Base-by-base conservation (phyloP, 2,888 invertebrate species). In the Phengaris alcon region DNA sequence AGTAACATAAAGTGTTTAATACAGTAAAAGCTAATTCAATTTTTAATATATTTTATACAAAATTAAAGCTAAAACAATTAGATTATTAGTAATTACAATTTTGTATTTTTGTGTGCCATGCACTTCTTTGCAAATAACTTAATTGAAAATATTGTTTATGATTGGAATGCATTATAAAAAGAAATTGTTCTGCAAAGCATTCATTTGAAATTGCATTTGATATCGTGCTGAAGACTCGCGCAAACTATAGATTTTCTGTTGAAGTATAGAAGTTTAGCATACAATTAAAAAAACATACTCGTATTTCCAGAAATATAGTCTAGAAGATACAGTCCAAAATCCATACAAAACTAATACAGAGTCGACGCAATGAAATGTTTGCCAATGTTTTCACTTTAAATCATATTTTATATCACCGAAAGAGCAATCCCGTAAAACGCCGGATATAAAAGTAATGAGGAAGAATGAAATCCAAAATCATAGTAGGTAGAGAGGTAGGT, bases 171-270 rank as follows among this genome's bases (percentile, higher is more conserved):
- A 72, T 72, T 70, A 72, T 72, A 52, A 72, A 72, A 72, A 72
- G 0, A 64, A 35, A 35, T 69, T 75, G 54, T 68, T n/a, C 75
- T 76, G 77, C 77, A 73, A 77, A 77, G 76, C 77, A 68, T 70
- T 77, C 76, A 59, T 72, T 76, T 64, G 15, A 57, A 57, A 55
- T 55, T 84, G 86, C 87, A 84, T 87, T 83, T 83, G 81, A 82
- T 86, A 82, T 80, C 79, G 86, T 86, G 83, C 84, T 82, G 85
- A 86, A 84, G 90, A 91, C 92, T 91, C 87, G 93, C 92, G 93
- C 92, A 87, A 87, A 89, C 87, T 35, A 52, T 54, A 57, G 74
- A 64, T n/a, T 12, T 51, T 10, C 22, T 10, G 10, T 35, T 8
- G 8, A 48, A 35, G 35, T 35, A 35, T 35, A 35, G n/a, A n/a